Evolutionary conservation across 2,888 invertebrate species (phyloP), one percentile per base, ranked within the genome.

Genomic region (Alcis repandata): DNA sequence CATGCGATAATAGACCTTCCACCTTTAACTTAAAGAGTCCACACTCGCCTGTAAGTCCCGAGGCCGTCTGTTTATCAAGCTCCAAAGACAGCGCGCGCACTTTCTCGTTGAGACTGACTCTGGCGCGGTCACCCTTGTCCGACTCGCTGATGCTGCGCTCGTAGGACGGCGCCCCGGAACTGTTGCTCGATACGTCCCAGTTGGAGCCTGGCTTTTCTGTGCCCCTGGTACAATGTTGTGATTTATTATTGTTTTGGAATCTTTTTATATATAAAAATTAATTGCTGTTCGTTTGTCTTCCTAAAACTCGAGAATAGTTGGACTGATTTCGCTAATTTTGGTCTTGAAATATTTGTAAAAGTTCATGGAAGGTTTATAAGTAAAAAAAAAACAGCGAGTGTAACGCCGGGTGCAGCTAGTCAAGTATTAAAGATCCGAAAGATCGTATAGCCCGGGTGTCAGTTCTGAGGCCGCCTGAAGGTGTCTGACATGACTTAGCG

Each of bases 1-100:
- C 19, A 11, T 43, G 17, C 43, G 19, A 43, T 19, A 10, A 8
- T 45, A 1, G 11, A 10, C 19, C 20, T 19, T 45, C 20, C 3
- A 19, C 20, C 20, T 20, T 3, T 11, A n/a, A 20, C 4, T 19
- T 13, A n/a, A 0, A 20, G 20, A n/a, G 41, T 41, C 11, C 6
- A 15, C 6, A 65, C 63, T 59, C 38, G 86, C 90, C 89, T 15
- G 88, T 83, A 3, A 85, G 82, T 27, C 78, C 79, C 11, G 81
- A 71, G 4, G 78, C 68, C 38, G 90, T 90, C 73, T 94, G 96
- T 73, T 95, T 95, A 74, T 96, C 96, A 52, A 96, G 88, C 76
- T 96, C 97, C 1, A 97, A 92, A 20, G 96, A 96, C 75, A 97
- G 91, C 13, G 96, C 95, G 62, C 96, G 93, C 22, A 94, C 90